These are phyloP conservation scores for Epizoanthus rinbou DNA, from an alignment of 92 coral and sea anemone genomes.

Conservation along the genomic window DNA sequence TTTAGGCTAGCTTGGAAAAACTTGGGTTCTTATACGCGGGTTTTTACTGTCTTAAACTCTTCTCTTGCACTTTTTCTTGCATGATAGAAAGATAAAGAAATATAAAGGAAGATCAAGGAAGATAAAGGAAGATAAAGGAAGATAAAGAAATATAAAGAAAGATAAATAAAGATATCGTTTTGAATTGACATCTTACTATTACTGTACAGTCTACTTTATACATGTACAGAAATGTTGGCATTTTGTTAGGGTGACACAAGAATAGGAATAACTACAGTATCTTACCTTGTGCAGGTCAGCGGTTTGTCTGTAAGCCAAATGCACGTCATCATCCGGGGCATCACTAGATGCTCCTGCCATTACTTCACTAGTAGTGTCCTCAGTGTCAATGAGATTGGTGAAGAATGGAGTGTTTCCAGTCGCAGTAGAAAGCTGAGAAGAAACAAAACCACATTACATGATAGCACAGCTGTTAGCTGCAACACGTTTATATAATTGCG, in stretches of 20 bases:
- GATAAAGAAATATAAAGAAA: too few species aligned
- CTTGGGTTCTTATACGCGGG: too few species aligned
- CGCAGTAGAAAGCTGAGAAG: slow-evolving; percentile 67
- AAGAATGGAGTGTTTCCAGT: slow-evolving; percentile 82
- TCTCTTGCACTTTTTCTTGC: too few species aligned
- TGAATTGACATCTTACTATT: too few species aligned
- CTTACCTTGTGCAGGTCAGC: slow-evolving; percentile 89
- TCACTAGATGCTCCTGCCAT: slow-evolving; percentile 88
- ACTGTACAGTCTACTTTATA: too few species aligned
- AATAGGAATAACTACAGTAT: not conserved
- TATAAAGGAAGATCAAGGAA: too few species aligned
- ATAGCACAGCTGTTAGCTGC: not conserved
- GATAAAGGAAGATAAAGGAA: too few species aligned
- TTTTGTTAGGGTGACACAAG: not conserved
- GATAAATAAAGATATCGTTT: too few species aligned
- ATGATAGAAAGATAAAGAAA: too few species aligned
- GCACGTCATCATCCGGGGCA: slow-evolving; percentile 89
- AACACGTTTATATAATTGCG: not conserved
- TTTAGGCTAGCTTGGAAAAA: too few species aligned
- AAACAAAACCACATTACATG: not conserved
- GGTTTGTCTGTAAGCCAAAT: slow-evolving; percentile 85
- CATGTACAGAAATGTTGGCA: not conserved
- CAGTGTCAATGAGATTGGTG: slow-evolving; percentile 92
- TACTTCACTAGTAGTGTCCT: slow-evolving; percentile 76
- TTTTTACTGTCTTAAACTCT: too few species aligned